Conservation (phyloP, 2,888 invertebrate genomes). For the Cataglyphis livida region DNA sequence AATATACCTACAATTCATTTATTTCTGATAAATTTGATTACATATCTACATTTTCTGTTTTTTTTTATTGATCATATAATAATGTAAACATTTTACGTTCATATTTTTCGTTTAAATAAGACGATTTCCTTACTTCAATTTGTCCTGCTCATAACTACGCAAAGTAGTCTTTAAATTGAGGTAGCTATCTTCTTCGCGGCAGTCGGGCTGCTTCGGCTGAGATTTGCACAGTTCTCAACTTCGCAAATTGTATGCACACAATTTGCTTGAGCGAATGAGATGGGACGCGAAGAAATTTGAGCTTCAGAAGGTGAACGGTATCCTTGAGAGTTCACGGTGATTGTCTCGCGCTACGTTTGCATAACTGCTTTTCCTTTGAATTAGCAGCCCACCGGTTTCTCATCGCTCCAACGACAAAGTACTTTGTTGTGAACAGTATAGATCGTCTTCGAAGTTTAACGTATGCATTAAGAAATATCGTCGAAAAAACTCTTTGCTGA, state of each 20-base stretch:
- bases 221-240: conserved; percentile 40
- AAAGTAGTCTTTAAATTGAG: conserved; percentile 20
- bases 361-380: conserved; percentile 41
- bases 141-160: background rate
- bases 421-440: conserved; percentile 3
- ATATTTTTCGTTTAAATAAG: background rate
- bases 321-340: conserved; percentile 41
- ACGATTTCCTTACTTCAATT: conserved; percentile 10
- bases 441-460: conserved; percentile 16
- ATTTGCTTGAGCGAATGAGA: conserved; percentile 40
- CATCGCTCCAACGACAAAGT: conserved; percentile 4
- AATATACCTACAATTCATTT: background rate
- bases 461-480: conserved; percentile 59
- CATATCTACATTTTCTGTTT: background rate
- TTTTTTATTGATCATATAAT: background rate
- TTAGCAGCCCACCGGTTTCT: conserved; percentile 39
- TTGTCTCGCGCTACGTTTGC: conserved; percentile 41
- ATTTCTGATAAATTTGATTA: background rate
- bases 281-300: conserved; percentile 42
- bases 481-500: conserved; percentile 46
- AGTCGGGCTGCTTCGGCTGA: background rate
- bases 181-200: background rate
- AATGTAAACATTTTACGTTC: background rate
- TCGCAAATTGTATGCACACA: conserved; percentile 41
- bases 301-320: conserved; percentile 13